Base-by-base conservation (phyloP, 2,113 vertebrate genomes). In the Rhinoderma darwinii region DNA sequence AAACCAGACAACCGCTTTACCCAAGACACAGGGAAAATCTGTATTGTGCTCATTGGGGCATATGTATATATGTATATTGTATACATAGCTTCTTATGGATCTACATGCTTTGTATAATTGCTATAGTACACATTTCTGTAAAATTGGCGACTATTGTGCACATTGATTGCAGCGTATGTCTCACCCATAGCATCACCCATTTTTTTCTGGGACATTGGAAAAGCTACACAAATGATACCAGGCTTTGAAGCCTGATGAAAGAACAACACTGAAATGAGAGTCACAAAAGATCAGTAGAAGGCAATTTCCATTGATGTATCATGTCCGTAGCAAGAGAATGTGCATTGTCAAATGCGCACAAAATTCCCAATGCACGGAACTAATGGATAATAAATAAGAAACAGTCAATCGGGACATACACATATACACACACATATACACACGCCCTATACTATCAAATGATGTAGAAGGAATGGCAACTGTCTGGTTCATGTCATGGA, bases 201-300 rank as follows among this genome's bases (percentile, higher is more conserved):
- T 72, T 37, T 4, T 37, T 22, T 72, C 35, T 72, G 35, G 17
- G 35, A 41, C 37, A 41, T 25, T 41, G 37, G 70, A 41, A 25
- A 25, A 22, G 0, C 68, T 9, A 66, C 63, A 66, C 63, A 37
- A 37, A 70, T 70, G 32, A 37, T 37, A 4, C 20, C 10, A 25
- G 4, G 18, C 70, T 73, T 73, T 73, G 70, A 73, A 73, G 70
- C 17, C 20, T n/a, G 70, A 41, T 73, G 70, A 73, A 73, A 73
- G 37, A 73, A 41, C 70, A 73, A 25, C 70, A 25, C 22, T 3
- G 37, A 39, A 73, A 73, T 25, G 37, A 73, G 70, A 73, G 22
- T 73, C 35, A 39, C 70, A 73, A 73, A 41, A 73, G 70, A 73
- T 73, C 70, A 73, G 20, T 41, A 20, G 70, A 73, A 73, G 37